Evolutionary conservation across 2,797 vertebrate species (phyloP).

Genomic region (Megaceryle alcyon): DNA sequence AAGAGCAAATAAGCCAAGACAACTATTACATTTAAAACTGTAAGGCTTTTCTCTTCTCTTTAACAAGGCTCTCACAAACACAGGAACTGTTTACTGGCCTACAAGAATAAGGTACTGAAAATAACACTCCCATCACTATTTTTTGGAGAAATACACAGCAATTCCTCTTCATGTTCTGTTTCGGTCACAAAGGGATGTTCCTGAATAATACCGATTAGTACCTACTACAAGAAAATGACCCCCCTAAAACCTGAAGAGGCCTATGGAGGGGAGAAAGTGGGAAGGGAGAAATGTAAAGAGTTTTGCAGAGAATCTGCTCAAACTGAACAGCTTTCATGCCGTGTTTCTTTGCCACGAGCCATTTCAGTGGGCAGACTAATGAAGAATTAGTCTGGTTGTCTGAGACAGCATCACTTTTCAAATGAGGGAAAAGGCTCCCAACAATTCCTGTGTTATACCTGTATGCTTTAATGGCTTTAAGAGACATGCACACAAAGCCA

Average conservation of each 20-base stretch:
- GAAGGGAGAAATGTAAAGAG: background rate
- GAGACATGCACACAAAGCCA: background rate
- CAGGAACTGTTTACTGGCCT: background rate
- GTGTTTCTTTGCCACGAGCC: background rate
- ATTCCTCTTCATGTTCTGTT: background rate
- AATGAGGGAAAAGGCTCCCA: background rate
- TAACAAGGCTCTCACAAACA: background rate
- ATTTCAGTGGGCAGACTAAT: background rate
- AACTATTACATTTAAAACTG: conserved; percentile 19
- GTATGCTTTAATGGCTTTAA: background rate
- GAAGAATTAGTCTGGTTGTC: background rate
- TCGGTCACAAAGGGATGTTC: background rate
- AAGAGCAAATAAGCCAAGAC: conserved; percentile 17
- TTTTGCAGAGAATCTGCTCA: background rate
- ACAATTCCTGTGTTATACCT: background rate
- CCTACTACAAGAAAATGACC: background rate
- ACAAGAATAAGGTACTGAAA: background rate
- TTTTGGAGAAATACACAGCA: background rate
- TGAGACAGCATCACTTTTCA: background rate
- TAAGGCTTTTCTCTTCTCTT: background rate
- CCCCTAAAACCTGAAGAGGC: background rate
- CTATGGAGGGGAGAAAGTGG: background rate
- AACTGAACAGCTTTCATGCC: background rate
- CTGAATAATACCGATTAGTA: background rate
- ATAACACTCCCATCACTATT: background rate